These are phyloP conservation scores for Sphenodon punctatus DNA, from an alignment of 2,797 vertebrate genomes.

Conservation along the genomic window DNA sequence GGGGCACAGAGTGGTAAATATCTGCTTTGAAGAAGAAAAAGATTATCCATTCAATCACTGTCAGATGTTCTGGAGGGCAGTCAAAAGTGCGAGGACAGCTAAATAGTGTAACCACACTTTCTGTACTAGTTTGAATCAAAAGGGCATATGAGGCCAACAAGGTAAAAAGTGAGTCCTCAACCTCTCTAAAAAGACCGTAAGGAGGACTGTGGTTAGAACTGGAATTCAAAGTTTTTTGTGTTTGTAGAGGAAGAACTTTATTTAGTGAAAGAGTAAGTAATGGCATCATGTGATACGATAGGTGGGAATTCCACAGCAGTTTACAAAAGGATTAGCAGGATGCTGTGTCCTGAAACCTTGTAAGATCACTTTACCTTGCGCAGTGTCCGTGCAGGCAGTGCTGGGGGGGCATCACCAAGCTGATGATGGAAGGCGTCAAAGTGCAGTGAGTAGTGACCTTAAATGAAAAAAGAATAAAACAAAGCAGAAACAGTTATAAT, in stretches of 20 bases:
- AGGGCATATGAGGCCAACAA: neutral
- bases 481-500: slow-evolving; percentile 32
- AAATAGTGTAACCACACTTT: neutral
- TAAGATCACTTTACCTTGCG: slow-evolving; percentile 87
- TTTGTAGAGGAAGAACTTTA: neutral
- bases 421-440: slow-evolving; percentile 98
- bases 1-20: neutral
- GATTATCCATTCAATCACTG: neutral
- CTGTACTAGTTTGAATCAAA: neutral
- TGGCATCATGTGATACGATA: too few relatives aligned
- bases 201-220: neutral
- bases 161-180: neutral
- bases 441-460: slow-evolving; percentile 97
- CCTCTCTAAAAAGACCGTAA: neutral
- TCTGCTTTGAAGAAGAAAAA: neutral
- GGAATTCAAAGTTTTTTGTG: neutral
- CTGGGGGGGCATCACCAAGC: slow-evolving; percentile 90
- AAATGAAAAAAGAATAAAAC: slow-evolving; percentile 66
- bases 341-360: neutral
- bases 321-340: neutral
- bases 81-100: neutral
- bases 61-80: neutral
- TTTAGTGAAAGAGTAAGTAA: neutral
- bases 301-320: neutral
- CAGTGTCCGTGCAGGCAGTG: slow-evolving; percentile 92